Percentiles rank a stretch among this genome's conserved stretches.
Conservation (phyloP, 1,140 invertebrate genomes). For the Mya arenaria region DNA sequence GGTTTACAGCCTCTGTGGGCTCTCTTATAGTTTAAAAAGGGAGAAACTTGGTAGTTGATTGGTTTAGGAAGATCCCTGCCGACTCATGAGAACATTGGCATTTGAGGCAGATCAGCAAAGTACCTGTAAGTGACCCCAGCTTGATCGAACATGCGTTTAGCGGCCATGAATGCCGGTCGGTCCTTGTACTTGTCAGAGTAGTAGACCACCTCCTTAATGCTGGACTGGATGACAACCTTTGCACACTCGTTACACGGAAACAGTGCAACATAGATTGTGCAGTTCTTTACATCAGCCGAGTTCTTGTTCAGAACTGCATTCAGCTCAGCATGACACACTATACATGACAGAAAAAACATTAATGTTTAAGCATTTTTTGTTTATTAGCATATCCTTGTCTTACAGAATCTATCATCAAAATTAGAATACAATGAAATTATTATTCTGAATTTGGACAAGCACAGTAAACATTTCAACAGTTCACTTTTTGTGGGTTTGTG, state of each 20-base stretch:
- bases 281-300: constrained; percentile 87
- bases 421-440: no score
- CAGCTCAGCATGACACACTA: constrained; percentile 98
- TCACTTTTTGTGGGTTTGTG: no score
- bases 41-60: neutral
- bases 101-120: neutral
- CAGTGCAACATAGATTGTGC: constrained; percentile 92
- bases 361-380: no score
- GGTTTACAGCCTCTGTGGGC: neutral
- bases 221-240: constrained; percentile 97
- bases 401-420: no score
- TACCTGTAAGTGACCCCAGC: constrained; percentile 86
- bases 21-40: neutral
- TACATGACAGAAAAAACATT: no score
- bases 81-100: neutral
- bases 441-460: no score
- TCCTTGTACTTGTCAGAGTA: constrained; percentile 89
- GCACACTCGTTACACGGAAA: constrained; percentile 99
- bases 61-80: neutral
- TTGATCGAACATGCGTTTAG: constrained; percentile 90
- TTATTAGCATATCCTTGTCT: no score
- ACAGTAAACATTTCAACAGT: no score
- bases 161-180: constrained; percentile 86
- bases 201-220: constrained; percentile 89
- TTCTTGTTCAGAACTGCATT: constrained; percentile 98